These are phyloP conservation scores for Microctonus brassicae DNA, from an alignment of 2,888 invertebrate species.

Conservation along the genomic window DNA sequence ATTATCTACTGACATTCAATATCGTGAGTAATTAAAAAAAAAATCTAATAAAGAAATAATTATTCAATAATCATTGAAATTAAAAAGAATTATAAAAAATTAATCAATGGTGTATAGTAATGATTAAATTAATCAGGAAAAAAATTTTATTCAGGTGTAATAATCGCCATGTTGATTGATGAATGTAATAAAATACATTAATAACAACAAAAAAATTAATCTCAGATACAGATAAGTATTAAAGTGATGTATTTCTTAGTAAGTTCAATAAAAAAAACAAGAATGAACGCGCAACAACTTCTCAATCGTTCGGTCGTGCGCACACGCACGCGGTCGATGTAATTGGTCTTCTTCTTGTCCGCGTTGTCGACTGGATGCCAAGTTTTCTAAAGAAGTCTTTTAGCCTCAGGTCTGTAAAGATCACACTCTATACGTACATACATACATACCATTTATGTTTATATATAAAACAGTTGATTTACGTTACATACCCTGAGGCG, in stretches of 20 bases:
- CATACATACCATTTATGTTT: neutral
- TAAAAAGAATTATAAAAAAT: too few relatives aligned
- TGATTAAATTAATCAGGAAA: too few relatives aligned
- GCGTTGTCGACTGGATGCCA: conserved; percentile 55
- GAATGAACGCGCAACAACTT: conserved; percentile 46
- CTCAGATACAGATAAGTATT: neutral
- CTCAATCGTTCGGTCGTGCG: conserved; percentile 28
- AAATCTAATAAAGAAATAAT: too few relatives aligned
- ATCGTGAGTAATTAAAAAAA: too few relatives aligned
- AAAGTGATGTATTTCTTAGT: neutral
- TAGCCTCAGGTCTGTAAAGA: conserved; percentile 18
- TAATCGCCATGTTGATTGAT: conserved; percentile 8
- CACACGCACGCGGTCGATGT: conserved; percentile 36
- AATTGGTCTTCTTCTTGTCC: conserved; percentile 65
- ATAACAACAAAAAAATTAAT: neutral
- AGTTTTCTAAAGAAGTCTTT: conserved; percentile 38
- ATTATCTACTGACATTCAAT: too few relatives aligned
- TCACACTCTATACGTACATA: neutral
- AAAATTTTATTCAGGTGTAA: neutral
- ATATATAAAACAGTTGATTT: conserved; percentile 28
- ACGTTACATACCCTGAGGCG: conserved; percentile 25
- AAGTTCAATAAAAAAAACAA: conserved; percentile 36
- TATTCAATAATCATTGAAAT: too few relatives aligned
- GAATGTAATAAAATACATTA: neutral
- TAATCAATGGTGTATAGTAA: too few relatives aligned